phyloP scores from a whole-genome alignment of 2,113 vertebrate species.

The Engystomops pustulosus region DNA sequence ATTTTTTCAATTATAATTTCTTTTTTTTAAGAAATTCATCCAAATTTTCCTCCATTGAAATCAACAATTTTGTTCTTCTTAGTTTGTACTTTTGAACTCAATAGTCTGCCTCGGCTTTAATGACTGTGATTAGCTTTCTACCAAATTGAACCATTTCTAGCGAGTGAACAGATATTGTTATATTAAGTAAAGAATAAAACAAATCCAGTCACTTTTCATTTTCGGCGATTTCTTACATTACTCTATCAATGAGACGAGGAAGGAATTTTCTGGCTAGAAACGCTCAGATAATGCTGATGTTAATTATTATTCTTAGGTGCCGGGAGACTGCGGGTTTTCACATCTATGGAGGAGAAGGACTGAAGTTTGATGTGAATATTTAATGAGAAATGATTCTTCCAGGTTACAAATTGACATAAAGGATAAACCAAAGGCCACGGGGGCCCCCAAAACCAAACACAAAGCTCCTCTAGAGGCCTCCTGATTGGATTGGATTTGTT shows the following conservation, averaged over 20 bases:
- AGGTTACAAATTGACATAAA: constrained; percentile 19
- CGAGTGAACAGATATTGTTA: neutral
- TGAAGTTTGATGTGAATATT: constrained; percentile 52
- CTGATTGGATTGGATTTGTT: constrained; percentile 41
- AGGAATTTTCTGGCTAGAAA: constrained; percentile 29
- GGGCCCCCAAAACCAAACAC: constrained; percentile 12
- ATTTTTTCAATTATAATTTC: too few species aligned
- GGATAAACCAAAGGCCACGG: constrained; percentile 19
- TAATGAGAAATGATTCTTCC: constrained; percentile 39
- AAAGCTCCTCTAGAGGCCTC: neutral
- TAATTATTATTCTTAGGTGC: constrained; percentile 48
- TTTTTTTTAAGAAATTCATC: too few species aligned
- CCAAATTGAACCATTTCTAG: neutral
- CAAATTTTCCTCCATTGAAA: too few species aligned
- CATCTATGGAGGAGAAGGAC: constrained; percentile 18
- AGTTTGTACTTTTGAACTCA: too few species aligned
- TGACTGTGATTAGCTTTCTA: neutral
- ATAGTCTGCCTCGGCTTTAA: neutral
- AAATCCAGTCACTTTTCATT: neutral
- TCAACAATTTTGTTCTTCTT: too few species aligned
- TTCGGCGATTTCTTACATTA: neutral
- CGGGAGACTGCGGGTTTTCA: constrained; percentile 34
- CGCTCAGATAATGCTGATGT: constrained; percentile 42
- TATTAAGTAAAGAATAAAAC: constrained; percentile 13
- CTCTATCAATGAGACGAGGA: neutral